These are phyloP conservation scores for Hylia prasina DNA, from an alignment of 2,113 vertebrate genomes.

Conservation along the genomic window DNA sequence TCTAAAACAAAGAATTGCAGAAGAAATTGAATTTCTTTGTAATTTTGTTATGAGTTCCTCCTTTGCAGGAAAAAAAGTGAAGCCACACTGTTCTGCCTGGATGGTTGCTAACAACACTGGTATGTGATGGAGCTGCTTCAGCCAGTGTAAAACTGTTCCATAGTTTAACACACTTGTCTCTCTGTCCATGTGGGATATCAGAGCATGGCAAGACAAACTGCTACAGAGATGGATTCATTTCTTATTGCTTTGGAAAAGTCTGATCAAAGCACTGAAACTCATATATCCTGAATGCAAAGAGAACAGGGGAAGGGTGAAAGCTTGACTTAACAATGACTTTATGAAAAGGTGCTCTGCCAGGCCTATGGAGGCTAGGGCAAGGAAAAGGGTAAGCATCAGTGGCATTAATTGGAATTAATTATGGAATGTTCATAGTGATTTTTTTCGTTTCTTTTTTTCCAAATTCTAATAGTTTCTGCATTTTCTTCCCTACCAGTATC, in stretches of 20 bases:
- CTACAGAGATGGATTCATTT: background rate
- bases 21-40: background rate
- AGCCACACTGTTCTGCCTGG: background rate
- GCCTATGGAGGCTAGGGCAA: background rate
- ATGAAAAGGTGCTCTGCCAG: background rate
- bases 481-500: slow-evolving; percentile 78
- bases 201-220: background rate
- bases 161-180: background rate
- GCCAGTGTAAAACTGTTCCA: background rate
- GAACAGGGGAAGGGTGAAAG: background rate
- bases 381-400: background rate
- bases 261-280: background rate
- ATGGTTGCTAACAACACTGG: background rate
- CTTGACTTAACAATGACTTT: background rate
- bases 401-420: background rate
- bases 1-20: background rate
- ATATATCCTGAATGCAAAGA: background rate
- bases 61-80: background rate
- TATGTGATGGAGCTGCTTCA: background rate
- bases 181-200: background rate
- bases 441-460: background rate
- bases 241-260: background rate
- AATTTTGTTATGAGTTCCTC: background rate
- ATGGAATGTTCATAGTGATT: background rate
- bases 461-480: background rate